A percentile compares a stretch with the other conserved stretches of the same genome.
Evolutionary conservation across 2,888 invertebrate species (phyloP).

Genomic region (Rhyacophila evoluta): DNA sequence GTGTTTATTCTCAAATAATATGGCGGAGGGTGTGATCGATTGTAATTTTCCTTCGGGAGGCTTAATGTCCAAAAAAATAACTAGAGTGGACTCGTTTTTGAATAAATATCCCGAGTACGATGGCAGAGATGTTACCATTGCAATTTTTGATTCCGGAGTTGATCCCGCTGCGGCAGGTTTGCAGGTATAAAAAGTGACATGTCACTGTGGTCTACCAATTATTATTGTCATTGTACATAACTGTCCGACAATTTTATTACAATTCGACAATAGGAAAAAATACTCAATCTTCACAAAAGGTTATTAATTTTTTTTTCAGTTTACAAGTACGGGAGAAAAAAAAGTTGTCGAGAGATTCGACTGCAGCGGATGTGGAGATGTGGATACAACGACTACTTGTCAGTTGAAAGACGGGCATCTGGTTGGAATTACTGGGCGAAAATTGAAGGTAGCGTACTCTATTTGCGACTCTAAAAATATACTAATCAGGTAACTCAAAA

Average conservation of each 20-base stretch:
- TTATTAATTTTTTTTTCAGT: constrained; percentile 67
- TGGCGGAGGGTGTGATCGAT: constrained; percentile 71
- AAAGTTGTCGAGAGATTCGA: constrained; percentile 97
- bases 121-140: constrained; percentile 92
- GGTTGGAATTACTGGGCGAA: constrained; percentile 88
- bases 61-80: constrained; percentile 94
- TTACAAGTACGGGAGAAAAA: constrained; percentile 87
- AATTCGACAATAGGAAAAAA: no score
- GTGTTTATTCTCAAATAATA: constrained; percentile 58
- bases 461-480: no score
- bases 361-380: constrained; percentile 97
- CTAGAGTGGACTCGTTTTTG: constrained; percentile 88
- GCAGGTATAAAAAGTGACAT: constrained; percentile 76
- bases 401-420: constrained; percentile 78
- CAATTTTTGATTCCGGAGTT: constrained; percentile 97
- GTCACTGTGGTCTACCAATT: constrained; percentile 60
- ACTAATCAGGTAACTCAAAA: no score
- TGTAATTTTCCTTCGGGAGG: constrained; percentile 82
- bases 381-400: constrained; percentile 81
- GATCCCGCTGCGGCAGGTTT: constrained; percentile 96
- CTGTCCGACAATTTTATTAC: no score
- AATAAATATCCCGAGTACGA: constrained; percentile 91
- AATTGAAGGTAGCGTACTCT: constrained; percentile 92
- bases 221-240: constrained; percentile 27
- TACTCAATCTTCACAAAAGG: not conserved